phyloP scores from a whole-genome alignment of 1,140 invertebrate genomes.

The Bombyx mandarina region DNA sequence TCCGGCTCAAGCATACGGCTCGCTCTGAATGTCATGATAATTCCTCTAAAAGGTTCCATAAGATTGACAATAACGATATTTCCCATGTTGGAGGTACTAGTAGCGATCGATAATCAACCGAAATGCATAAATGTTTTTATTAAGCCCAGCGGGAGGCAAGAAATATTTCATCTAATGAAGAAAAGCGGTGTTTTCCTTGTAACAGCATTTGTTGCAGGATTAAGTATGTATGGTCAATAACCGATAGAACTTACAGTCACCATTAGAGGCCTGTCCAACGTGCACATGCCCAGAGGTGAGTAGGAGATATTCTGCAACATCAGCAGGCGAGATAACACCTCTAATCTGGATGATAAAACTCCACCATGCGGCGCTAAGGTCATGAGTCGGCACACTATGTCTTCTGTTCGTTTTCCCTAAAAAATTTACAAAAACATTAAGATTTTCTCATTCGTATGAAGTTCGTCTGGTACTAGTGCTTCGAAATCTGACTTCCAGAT shows the following conservation, averaged over 20 bases:
- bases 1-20: too few relatives aligned
- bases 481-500: too few relatives aligned
- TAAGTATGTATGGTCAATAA: not conserved
- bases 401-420: constrained; percentile 56
- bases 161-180: too few relatives aligned
- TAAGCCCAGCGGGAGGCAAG: too few relatives aligned
- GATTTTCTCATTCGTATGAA: too few relatives aligned
- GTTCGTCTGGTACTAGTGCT: too few relatives aligned
- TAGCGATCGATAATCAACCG: not conserved
- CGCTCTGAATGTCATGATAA: too few relatives aligned
- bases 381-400: constrained; percentile 54
- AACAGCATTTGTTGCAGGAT: not conserved
- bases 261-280: constrained; percentile 74
- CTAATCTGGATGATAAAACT: constrained; percentile 61
- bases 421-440: not conserved
- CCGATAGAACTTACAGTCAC: constrained; percentile 72
- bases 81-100: too few relatives aligned
- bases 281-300: constrained; percentile 76
- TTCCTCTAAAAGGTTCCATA: too few relatives aligned
- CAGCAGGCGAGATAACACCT: constrained; percentile 78
- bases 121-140: not conserved
- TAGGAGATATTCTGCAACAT: constrained; percentile 75
- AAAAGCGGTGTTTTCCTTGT: not conserved
- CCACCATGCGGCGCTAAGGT: constrained; percentile 43
- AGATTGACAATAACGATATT: too few relatives aligned